Evolutionary conservation across 2,888 invertebrate species (phyloP).

Genomic region (Luperina nickerlii): DNA sequence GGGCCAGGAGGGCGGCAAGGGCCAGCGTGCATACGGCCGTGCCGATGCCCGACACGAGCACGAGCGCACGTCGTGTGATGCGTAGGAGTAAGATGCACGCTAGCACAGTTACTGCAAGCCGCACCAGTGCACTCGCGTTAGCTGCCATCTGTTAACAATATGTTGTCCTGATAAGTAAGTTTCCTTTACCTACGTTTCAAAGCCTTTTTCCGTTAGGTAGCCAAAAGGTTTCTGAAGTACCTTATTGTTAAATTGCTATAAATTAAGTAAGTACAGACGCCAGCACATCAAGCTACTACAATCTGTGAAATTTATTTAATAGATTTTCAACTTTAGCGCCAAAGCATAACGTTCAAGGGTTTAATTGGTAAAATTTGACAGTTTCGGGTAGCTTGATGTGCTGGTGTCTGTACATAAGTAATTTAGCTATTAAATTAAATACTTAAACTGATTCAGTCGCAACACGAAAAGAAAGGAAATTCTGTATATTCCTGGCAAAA

Average conservation of each 20-base stretch:
- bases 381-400: too few relatives aligned
- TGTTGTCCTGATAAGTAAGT: background rate
- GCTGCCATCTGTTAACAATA: slow-evolving; percentile 88
- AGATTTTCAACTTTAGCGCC: too few relatives aligned
- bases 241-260: background rate
- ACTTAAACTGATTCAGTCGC: background rate
- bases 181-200: background rate
- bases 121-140: slow-evolving; percentile 92
- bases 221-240: background rate
- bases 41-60: slow-evolving; percentile 92
- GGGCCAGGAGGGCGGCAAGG: slow-evolving; percentile 83
- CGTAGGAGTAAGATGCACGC: slow-evolving; percentile 92
- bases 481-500: background rate
- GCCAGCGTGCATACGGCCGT: slow-evolving; percentile 92
- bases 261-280: background rate
- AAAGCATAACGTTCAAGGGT: too few relatives aligned
- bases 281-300: too few relatives aligned
- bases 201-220: background rate
- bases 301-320: too few relatives aligned
- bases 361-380: too few relatives aligned
- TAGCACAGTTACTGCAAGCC: slow-evolving; percentile 91
- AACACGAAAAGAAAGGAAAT: background rate
- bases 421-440: background rate
- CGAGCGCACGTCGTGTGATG: slow-evolving; percentile 92
- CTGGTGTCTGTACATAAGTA: background rate